A percentile compares a stretch with the other conserved stretches of the same genome.
Conservation (phyloP, 2,888 invertebrate species). For the Brenthis ino region DNA sequence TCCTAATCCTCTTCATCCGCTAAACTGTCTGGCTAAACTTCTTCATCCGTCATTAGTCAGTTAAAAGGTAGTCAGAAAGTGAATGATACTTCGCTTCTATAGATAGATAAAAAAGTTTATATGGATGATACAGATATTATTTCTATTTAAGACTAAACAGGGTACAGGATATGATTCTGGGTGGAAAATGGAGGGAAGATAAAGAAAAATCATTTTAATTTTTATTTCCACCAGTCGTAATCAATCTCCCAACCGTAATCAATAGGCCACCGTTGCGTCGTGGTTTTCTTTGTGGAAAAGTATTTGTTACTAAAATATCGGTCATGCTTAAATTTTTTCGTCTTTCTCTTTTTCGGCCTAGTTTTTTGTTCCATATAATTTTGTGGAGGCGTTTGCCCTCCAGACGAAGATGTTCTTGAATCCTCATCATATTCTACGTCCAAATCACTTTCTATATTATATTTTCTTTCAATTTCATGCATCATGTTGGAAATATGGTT, state of each 20-base stretch:
- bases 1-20: no score
- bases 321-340: slow-evolving; percentile 4
- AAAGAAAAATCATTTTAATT: background rate
- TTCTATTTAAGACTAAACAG: background rate
- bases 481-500: slow-evolving; percentile 50
- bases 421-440: slow-evolving; percentile 13
- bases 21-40: no score
- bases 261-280: slow-evolving; percentile 43
- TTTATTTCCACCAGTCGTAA: slow-evolving; percentile 42
- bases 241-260: slow-evolving; percentile 56
- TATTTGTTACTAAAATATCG: background rate
- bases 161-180: no score
- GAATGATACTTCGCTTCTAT: no score
- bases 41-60: no score
- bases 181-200: background rate
- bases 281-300: background rate
- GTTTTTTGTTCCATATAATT: background rate
- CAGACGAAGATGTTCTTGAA: background rate
- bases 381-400: background rate
- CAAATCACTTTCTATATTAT: slow-evolving; percentile 22
- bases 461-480: slow-evolving; percentile 52
- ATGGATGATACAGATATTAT: background rate
- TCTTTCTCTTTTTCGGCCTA: background rate
- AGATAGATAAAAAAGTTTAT: background rate
- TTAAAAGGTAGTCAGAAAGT: no score